A percentile compares a stretch with the other conserved stretches of the same genome.
phyloP scores from a whole-genome alignment of 1,140 invertebrate species.

The Aphis craccivora region DNA sequence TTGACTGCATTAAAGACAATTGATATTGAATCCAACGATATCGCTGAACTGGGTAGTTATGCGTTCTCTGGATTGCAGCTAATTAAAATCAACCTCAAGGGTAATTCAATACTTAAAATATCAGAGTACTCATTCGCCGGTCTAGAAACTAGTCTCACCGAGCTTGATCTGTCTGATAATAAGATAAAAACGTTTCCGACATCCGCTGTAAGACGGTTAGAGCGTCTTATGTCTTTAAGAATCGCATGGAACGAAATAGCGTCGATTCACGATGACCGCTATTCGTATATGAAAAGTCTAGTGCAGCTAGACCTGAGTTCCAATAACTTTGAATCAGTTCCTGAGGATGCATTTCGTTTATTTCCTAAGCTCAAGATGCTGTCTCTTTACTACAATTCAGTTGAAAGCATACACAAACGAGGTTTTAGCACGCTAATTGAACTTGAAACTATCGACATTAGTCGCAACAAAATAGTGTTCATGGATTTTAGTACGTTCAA shows the following conservation, averaged over 20 bases:
- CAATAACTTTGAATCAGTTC: conserved; percentile 80
- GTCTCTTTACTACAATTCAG: conserved; percentile 83
- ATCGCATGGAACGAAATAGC: conserved; percentile 85
- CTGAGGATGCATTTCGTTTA: conserved; percentile 78
- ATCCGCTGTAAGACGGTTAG: conserved; percentile 76
- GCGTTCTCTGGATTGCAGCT: conserved; percentile 85
- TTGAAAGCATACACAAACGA: conserved; percentile 78
- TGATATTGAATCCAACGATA: conserved; percentile 86
- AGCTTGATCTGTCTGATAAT: conserved; percentile 87
- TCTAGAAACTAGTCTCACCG: conserved; percentile 78
- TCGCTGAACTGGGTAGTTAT: conserved; percentile 82
- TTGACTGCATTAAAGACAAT: conserved; percentile 76
- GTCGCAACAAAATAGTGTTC: conserved; percentile 83
- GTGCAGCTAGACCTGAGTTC: conserved; percentile 84
- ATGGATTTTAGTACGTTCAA: conserved; percentile 77
- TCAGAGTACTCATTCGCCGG: conserved; percentile 87
- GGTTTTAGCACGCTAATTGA: conserved; percentile 77
- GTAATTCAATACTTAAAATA: conserved; percentile 79
- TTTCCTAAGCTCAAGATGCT: conserved; percentile 81
- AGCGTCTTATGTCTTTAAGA: conserved; percentile 75
- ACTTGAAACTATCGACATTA: conserved; percentile 84
- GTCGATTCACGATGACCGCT: conserved; percentile 74
- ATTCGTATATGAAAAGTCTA: conserved; percentile 73
- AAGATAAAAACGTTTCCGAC: conserved; percentile 83
- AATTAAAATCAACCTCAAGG: conserved; percentile 83